phyloP scores from a whole-genome alignment of 2,113 vertebrate species.

The Tapirus terrestris region DNA sequence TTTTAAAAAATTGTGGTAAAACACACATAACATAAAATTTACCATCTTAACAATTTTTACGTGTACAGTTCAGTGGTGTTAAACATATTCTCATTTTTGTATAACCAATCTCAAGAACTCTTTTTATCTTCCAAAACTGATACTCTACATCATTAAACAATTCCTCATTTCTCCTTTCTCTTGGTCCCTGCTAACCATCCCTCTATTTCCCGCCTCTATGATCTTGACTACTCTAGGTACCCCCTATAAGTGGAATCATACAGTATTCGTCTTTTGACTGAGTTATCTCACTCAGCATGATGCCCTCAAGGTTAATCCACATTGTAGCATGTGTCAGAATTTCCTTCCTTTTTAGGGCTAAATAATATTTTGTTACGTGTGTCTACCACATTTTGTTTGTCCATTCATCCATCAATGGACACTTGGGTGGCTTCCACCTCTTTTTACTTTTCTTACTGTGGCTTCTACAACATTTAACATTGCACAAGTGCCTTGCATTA shows the following conservation, averaged over 20 bases:
- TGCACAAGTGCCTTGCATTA: not conserved
- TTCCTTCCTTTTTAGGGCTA: not conserved
- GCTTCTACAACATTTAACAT: conserved; percentile 3
- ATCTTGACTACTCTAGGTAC: not conserved
- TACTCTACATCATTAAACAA: not conserved
- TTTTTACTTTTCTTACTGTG: not conserved
- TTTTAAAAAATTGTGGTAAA: not conserved
- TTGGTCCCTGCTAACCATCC: not conserved
- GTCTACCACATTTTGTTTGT: not conserved
- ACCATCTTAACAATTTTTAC: not conserved
- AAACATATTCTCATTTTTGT: not conserved
- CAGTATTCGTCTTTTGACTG: not conserved
- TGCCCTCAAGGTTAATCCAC: not conserved
- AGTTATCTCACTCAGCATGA: not conserved
- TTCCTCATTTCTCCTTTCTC: no score
- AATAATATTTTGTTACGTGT: not conserved
- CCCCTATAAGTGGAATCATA: not conserved
- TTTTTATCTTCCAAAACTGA: not conserved
- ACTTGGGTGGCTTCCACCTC: not conserved
- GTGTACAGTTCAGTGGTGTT: not conserved
- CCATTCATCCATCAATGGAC: not conserved
- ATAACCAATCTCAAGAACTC: not conserved
- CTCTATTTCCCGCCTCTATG: not conserved
- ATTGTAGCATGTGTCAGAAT: not conserved
- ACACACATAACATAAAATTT: not conserved